A percentile compares a stretch with the other conserved stretches of the same genome.
Evolutionary conservation across 1,140 invertebrate species (phyloP).

Genomic region (Diorhabda sublineata): DNA sequence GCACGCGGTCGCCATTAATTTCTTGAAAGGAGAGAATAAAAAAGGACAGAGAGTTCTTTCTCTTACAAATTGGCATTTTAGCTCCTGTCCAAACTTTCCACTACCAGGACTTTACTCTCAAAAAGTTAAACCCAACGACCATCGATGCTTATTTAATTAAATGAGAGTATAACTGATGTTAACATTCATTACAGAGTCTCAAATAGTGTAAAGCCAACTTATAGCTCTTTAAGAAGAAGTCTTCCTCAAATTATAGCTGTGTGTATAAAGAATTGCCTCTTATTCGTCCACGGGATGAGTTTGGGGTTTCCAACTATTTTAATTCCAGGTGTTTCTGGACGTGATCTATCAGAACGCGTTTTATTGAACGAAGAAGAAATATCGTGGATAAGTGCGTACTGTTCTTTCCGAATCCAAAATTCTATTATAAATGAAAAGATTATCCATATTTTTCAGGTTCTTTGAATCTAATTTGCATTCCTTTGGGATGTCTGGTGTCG

Average conservation of each 20-base stretch:
- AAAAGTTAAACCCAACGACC: too few relatives aligned
- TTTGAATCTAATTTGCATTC: constrained; percentile 71
- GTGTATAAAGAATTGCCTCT: constrained; percentile 60
- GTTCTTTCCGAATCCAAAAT: background rate
- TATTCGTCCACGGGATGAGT: constrained; percentile 68
- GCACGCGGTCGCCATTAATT: too few relatives aligned
- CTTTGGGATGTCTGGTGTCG: constrained; percentile 68
- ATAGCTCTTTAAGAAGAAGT: constrained; percentile 8
- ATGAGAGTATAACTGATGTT: too few relatives aligned
- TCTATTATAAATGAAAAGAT: too few relatives aligned
- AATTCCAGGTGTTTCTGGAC: constrained; percentile 59
- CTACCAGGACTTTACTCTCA: too few relatives aligned
- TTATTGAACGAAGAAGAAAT: constrained; percentile 60
- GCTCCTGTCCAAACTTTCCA: too few relatives aligned
- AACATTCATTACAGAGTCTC: background rate
- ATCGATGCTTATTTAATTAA: too few relatives aligned
- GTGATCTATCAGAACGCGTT: constrained; percentile 52
- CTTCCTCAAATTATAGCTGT: constrained; percentile 58
- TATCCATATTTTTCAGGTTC: constrained; percentile 55
- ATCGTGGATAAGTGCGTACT: constrained; percentile 61
- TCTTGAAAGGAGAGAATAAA: too few relatives aligned
- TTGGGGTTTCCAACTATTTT: constrained; percentile 72
- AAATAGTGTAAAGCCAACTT: background rate
- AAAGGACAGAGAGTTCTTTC: too few relatives aligned
- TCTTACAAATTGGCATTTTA: too few relatives aligned